Base-by-base conservation (phyloP, 2,888 invertebrate genomes). In the Schizotus pectinicornis region DNA sequence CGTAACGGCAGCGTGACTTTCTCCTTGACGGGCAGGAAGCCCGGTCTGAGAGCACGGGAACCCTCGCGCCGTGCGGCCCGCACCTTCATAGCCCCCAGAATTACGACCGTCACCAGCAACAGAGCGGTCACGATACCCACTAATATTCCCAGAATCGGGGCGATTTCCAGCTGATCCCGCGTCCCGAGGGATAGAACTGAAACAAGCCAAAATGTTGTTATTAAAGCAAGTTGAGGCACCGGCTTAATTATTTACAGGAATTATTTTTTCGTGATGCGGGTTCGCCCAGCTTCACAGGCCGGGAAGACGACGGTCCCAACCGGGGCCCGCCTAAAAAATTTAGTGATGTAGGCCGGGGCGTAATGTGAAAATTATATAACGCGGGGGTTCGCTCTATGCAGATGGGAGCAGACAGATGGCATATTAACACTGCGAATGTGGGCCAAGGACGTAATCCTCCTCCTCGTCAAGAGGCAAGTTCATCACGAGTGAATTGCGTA, bases 51-150 rank as follows among this genome's bases (percentile, higher is more conserved):
- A 74, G 85, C 82, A 67, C 75, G 68, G 35, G 74, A 74, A 34
- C 79, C 73, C 63, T 80, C 84, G 79, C 84, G 79, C 75, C 85
- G 74, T 46, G 85, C 84, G 35, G 84, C 83, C 56, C 87, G 79
- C 59, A 85, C 82, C 72, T 84, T 85, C 1, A 87, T 82, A 7
- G 86, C 80, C 5, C 86, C 82, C 43, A 89, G 80, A 39, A 88
- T 85, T 43, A 87, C 82, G 36, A 88, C 79, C 11, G 85, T 83
- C 35, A 90, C 85, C 22, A 88, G 82, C 1, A 89, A 81, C n/a
- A 91, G 82, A 0, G 88, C 88, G 1, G 87, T 86, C 8, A 87
- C 82, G 14, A 88, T 84, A 1, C 90, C 90, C 49, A 89, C 87
- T 51, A 90, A 81, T 42, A 89, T 85, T 7, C 89, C 90, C 1